A percentile compares a stretch with the other conserved stretches of the same genome.
phyloP scores from a whole-genome alignment of 1,140 invertebrate genomes.

The Trichonephila clavipes region DNA sequence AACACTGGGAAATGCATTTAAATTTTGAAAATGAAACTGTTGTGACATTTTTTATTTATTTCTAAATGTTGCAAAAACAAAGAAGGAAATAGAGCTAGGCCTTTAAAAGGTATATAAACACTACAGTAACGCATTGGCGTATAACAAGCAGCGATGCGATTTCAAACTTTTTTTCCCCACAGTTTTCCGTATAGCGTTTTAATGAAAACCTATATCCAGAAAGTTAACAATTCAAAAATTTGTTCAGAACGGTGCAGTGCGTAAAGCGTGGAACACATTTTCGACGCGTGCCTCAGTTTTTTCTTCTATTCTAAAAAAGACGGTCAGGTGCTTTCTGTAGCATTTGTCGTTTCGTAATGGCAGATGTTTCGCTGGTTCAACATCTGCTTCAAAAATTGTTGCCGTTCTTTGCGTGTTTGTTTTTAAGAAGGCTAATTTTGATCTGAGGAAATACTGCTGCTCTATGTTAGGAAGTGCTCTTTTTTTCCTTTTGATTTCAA shows the following conservation, averaged over 20 bases:
- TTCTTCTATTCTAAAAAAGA: not conserved
- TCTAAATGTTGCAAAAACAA: too few species aligned
- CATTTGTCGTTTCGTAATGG: not conserved
- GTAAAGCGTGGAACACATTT: not conserved
- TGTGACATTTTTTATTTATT: too few species aligned
- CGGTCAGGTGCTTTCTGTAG: not conserved
- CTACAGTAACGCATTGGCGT: not conserved
- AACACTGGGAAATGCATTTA: too few species aligned
- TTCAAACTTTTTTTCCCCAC: not conserved
- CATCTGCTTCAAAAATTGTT: slow-evolving; percentile 5
- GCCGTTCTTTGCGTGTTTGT: not conserved
- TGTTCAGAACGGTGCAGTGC: not conserved
- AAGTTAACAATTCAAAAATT: not conserved
- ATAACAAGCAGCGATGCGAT: not conserved
- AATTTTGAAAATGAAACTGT: too few species aligned
- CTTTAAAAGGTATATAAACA: not conserved
- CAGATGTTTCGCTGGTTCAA: not conserved
- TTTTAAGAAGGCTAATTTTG: not conserved
- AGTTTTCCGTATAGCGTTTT: not conserved
- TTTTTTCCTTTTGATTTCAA: not conserved
- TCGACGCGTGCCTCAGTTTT: not conserved
- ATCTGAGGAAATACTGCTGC: too few species aligned
- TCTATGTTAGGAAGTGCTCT: not conserved
- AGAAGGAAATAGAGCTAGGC: too few species aligned
- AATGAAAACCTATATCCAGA: not conserved